A percentile compares a stretch with the other conserved stretches of the same genome.
Evolutionary conservation across 2,797 vertebrate genomes (phyloP).

Genomic region (Poecilia velifera): DNA sequence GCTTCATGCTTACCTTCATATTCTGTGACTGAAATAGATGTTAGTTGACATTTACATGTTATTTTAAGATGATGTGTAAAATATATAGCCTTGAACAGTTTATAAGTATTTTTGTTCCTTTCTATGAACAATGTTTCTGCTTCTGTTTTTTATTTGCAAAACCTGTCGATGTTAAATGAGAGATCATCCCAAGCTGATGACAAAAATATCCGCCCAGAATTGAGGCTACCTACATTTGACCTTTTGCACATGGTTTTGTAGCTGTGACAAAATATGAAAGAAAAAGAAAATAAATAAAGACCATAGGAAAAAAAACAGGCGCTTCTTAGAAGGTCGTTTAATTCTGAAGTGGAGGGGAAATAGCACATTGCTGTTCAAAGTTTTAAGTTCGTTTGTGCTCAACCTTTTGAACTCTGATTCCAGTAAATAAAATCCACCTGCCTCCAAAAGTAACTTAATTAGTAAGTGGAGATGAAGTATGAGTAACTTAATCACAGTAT

Average conservation of each 20-base stretch:
- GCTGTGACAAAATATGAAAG: background rate
- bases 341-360: background rate
- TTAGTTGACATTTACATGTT: background rate
- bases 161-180: background rate
- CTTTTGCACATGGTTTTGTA: background rate
- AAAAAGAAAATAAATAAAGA: background rate
- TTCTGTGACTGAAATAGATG: background rate
- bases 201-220: background rate
- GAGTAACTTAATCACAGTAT: background rate
- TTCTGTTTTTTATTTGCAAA: background rate
- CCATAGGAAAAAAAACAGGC: background rate
- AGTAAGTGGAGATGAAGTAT: background rate
- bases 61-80: background rate
- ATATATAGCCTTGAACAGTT: background rate
- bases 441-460: background rate
- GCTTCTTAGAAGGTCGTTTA: background rate
- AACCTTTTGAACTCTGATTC: background rate
- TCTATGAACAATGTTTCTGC: background rate
- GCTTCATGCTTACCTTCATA: background rate
- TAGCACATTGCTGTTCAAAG: background rate
- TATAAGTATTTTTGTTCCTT: background rate
- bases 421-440: background rate
- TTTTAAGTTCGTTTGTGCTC: background rate
- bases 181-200: background rate
- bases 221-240: background rate